A percentile compares a stretch with the other conserved stretches of the same genome.
These are phyloP conservation scores for Sitodiplosis mosellana DNA, from an alignment of 1,140 invertebrate genomes.

Conservation along the genomic window DNA sequence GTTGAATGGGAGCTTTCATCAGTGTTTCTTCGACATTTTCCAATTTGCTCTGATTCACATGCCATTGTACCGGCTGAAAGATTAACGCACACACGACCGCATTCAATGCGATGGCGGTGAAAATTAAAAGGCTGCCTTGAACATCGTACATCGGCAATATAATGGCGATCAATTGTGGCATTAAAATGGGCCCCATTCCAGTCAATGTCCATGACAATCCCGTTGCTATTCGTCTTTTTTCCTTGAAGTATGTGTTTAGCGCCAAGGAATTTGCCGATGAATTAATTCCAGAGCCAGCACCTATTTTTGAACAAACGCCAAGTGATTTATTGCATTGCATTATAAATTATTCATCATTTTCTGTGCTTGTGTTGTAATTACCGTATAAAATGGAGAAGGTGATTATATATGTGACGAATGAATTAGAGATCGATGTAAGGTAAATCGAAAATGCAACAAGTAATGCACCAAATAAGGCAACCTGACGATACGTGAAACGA, in stretches of 20 bases:
- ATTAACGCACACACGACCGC: conserved; percentile 34
- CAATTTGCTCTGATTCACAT: conserved; percentile 25
- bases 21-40: not conserved
- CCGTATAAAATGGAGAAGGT: conserved; percentile 37
- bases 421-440: conserved; percentile 33
- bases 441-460: conserved; percentile 32
- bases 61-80: conserved; percentile 40
- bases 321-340: not conserved
- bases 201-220: conserved; percentile 38
- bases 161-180: conserved; percentile 33
- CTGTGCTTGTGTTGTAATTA: conserved; percentile 11
- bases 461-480: conserved; percentile 34
- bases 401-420: conserved; percentile 35
- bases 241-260: conserved; percentile 38
- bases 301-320: conserved; percentile 20
- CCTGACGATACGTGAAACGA: conserved; percentile 40
- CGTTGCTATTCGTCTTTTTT: conserved; percentile 32
- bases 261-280: conserved; percentile 38
- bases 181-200: conserved; percentile 34
- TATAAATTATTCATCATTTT: too few relatives aligned
- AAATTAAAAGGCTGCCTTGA: conserved; percentile 33
- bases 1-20: not conserved
- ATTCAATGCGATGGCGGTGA: conserved; percentile 35
- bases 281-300: conserved; percentile 36
- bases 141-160: conserved; percentile 32